Conservation (phyloP, 1,140 invertebrate genomes). For the Neomicropteryx cornuta region DNA sequence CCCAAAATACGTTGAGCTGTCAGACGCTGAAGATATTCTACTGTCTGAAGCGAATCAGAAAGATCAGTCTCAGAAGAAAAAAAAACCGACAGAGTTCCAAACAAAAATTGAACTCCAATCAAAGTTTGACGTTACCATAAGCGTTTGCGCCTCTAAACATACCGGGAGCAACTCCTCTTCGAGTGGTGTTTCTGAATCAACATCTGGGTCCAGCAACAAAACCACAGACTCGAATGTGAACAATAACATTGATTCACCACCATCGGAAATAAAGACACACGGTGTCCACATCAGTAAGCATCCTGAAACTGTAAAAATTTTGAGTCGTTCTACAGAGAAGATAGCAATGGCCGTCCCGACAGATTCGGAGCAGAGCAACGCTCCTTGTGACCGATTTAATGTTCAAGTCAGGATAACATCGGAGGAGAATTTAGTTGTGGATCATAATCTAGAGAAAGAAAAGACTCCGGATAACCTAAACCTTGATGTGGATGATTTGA, state of each 20-base stretch:
- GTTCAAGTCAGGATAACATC: slow-evolving; percentile 36
- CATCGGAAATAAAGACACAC: too few relatives aligned
- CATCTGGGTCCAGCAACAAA: too few relatives aligned
- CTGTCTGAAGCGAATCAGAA: too few relatives aligned
- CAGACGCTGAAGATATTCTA: too few relatives aligned
- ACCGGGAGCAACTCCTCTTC: too few relatives aligned
- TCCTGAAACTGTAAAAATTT: slow-evolving; percentile 21
- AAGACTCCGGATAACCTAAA: slow-evolving; percentile 39
- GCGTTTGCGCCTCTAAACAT: slow-evolving; percentile 31
- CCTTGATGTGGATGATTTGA: slow-evolving; percentile 44
- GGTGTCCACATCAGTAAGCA: too few relatives aligned
- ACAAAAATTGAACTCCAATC: slow-evolving; percentile 35
- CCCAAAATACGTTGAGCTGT: too few relatives aligned
- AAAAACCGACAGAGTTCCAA: slow-evolving; percentile 20
- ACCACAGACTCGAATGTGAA: too few relatives aligned
- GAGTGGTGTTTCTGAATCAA: too few relatives aligned
- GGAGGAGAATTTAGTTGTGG: slow-evolving; percentile 30
- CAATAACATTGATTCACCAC: too few relatives aligned
- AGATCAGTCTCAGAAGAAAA: too few relatives aligned
- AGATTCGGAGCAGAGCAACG: slow-evolving; percentile 26
- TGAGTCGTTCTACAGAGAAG: slow-evolving; percentile 24
- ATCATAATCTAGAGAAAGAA: slow-evolving; percentile 22
- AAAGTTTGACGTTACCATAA: slow-evolving; percentile 38
- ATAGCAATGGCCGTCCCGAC: slow-evolving; percentile 34
- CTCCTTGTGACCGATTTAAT: slow-evolving; percentile 32